phyloP scores from a whole-genome alignment of 2,113 vertebrate species.

The Hemiprocne comata region DNA sequence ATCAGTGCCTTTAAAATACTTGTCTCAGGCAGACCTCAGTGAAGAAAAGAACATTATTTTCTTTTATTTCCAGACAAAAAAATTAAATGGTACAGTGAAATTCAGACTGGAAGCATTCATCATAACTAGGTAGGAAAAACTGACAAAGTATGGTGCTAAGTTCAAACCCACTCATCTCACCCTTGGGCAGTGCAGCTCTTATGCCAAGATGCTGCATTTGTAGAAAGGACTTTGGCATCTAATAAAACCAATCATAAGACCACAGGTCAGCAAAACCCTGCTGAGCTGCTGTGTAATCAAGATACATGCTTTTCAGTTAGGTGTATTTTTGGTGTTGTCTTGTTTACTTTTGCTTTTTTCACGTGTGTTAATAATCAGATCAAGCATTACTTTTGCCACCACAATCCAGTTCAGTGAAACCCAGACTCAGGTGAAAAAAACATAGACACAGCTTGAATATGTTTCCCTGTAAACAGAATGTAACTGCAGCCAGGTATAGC shows the following conservation, averaged over 20 bases:
- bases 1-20: not conserved
- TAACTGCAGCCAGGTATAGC: not conserved
- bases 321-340: not conserved
- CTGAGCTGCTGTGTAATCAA: not conserved
- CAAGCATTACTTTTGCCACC: not conserved
- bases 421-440: not conserved
- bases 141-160: not conserved
- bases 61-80: not conserved
- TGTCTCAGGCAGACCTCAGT: not conserved
- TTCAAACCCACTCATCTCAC: not conserved
- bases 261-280: not conserved
- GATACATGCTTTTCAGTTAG: not conserved
- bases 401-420: not conserved
- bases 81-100: not conserved
- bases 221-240: not conserved
- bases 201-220: not conserved
- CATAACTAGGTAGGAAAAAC: not conserved
- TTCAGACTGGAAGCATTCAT: not conserved
- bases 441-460: fast-evolving
- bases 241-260: not conserved
- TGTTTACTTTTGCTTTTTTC: not conserved
- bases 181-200: not conserved
- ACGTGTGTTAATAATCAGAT: fast-evolving
- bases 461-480: fast-evolving
- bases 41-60: not conserved